Conservation (phyloP, 2,888 invertebrate species). For the Nomada ferruginata region DNA sequence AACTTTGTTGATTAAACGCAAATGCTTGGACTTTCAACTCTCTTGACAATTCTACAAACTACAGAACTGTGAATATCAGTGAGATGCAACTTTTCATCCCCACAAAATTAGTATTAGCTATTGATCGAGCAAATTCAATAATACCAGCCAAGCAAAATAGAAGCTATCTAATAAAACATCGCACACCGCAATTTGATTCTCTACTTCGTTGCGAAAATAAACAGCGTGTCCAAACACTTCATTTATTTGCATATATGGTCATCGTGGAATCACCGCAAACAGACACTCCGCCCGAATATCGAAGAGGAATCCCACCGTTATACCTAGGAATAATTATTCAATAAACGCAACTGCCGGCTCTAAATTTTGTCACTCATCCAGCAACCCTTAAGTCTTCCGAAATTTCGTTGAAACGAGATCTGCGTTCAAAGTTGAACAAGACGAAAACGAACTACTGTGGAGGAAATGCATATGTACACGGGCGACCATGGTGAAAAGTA, state of each 20-base stretch:
- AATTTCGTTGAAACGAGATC: not conserved
- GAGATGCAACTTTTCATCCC: too few relatives aligned
- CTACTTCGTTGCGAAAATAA: not conserved
- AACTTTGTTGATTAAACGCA: too few relatives aligned
- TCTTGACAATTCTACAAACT: too few relatives aligned
- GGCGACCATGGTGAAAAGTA: not conserved
- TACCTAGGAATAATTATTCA: not conserved
- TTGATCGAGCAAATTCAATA: too few relatives aligned
- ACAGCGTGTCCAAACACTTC: not conserved
- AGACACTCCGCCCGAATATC: not conserved
- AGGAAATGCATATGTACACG: too few relatives aligned
- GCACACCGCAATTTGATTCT: not conserved
- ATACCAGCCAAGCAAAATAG: too few relatives aligned
- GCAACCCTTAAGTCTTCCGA: too few relatives aligned
- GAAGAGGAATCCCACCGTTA: not conserved
- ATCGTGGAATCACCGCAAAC: not conserved
- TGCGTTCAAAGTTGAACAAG: not conserved
- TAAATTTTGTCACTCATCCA: too few relatives aligned
- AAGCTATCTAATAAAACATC: not conserved
- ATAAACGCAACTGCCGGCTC: not conserved
- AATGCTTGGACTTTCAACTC: too few relatives aligned
- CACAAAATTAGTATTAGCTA: too few relatives aligned
- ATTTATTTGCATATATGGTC: constrained; percentile 12
- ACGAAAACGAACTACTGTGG: constrained; percentile 7
- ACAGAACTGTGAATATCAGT: too few relatives aligned